Percentiles rank a stretch among this genome's conserved stretches.
phyloP scores from a whole-genome alignment of 2,113 vertebrate species.

The Myiagra hebetior region DNA sequence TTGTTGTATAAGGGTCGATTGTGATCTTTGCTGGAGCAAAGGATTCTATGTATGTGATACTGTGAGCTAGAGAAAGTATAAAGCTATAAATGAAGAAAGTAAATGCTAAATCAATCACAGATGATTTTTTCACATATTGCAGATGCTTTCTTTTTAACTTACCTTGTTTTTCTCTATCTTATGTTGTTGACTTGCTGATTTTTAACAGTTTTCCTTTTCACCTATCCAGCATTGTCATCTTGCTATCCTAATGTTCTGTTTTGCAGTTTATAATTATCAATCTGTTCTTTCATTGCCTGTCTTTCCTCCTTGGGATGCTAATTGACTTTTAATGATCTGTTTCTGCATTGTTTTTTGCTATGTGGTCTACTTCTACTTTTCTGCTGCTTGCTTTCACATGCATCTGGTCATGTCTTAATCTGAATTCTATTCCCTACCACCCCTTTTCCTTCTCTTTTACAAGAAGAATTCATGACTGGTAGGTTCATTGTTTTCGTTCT shows the following conservation, averaged over 20 bases:
- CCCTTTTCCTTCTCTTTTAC: background rate
- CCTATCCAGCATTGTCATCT: background rate
- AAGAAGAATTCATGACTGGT: background rate
- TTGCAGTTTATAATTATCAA: conserved; percentile 1
- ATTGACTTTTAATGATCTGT: conserved; percentile 14
- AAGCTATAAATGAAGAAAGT: background rate
- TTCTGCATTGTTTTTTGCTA: background rate
- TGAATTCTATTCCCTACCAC: background rate
- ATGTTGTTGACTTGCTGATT: background rate
- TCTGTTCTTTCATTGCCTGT: background rate
- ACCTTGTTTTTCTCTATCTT: background rate
- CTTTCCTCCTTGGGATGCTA: background rate
- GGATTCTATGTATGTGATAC: background rate
- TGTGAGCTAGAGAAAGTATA: background rate
- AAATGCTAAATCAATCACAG: background rate
- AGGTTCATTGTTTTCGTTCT: background rate
- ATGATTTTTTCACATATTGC: background rate
- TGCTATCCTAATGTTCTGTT: background rate
- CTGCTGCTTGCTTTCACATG: background rate
- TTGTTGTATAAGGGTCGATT: background rate
- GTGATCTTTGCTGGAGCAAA: background rate
- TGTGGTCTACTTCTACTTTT: background rate
- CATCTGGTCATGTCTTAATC: background rate
- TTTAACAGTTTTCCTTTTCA: background rate
- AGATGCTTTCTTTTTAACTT: background rate